Conservation (phyloP, 2,797 vertebrate species). For the Sarcophilus harrisii region DNA sequence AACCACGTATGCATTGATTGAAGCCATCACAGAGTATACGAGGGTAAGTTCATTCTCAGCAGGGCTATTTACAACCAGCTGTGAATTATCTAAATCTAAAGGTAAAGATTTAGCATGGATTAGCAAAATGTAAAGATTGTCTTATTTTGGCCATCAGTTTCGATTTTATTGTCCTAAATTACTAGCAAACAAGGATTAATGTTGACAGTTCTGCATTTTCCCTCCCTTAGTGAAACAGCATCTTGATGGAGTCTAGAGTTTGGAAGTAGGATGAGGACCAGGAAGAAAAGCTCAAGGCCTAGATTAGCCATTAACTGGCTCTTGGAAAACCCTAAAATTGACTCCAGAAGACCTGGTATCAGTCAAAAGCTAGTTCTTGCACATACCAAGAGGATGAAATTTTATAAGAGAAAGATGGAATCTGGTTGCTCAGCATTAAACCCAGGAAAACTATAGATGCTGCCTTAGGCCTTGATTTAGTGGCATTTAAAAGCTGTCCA, state of each 20-base stretch:
- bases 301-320: neutral
- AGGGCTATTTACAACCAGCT: neutral
- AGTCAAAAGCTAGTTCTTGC: neutral
- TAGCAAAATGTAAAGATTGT: neutral
- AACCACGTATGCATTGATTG: conserved; percentile 92
- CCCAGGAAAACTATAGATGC: neutral
- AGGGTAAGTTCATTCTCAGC: conserved; percentile 85
- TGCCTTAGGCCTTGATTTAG: neutral
- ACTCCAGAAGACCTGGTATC: neutral
- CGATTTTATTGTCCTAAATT: neutral
- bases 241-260: neutral
- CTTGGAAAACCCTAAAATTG: neutral
- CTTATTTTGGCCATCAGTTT: neutral
- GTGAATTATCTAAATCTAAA: neutral
- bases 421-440: neutral
- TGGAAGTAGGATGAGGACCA: neutral
- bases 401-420: neutral
- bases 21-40: conserved; percentile 93
- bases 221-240: neutral
- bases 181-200: neutral
- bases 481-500: neutral
- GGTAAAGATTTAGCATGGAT: neutral
- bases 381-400: neutral
- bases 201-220: neutral
- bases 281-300: neutral